Conservation (phyloP, 2,113 vertebrate genomes). For the Pollimyrus isidori region DNA sequence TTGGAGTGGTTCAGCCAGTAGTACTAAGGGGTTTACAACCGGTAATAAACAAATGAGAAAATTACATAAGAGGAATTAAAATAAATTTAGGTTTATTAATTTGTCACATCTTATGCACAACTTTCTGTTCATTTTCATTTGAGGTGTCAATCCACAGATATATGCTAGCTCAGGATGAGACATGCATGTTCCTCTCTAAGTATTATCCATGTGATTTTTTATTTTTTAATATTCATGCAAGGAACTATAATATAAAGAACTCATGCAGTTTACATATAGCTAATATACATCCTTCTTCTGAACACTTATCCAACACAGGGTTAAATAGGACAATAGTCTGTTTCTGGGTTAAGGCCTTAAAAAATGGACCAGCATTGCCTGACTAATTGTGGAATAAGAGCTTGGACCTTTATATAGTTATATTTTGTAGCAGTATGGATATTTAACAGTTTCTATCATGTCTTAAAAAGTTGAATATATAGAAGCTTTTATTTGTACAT, state of each 20-base stretch:
- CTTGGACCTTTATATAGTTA: background rate
- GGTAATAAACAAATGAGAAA: background rate
- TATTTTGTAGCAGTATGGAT: background rate
- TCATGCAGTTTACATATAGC: background rate
- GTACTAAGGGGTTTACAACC: background rate
- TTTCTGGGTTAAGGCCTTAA: background rate
- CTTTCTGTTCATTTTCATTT: background rate
- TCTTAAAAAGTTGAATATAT: background rate
- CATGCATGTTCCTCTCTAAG: background rate
- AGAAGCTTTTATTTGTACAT: background rate
- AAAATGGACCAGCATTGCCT: background rate
- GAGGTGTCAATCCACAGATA: background rate
- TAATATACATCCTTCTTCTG: background rate
- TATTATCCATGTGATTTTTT: background rate
- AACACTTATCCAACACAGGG: background rate
- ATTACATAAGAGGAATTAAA: background rate
- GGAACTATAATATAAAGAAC: background rate
- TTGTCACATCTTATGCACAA: background rate
- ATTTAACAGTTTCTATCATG: background rate
- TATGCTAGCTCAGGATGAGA: background rate
- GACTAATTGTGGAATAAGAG: background rate
- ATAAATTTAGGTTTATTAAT: background rate
- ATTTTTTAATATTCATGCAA: background rate
- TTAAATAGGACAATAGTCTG: background rate
- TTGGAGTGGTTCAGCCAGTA: conserved; percentile 45